A percentile compares a stretch with the other conserved stretches of the same genome.
These are phyloP conservation scores for Lamprologus tigripictilis DNA, from an alignment of 2,113 vertebrate species.

Conservation along the genomic window DNA sequence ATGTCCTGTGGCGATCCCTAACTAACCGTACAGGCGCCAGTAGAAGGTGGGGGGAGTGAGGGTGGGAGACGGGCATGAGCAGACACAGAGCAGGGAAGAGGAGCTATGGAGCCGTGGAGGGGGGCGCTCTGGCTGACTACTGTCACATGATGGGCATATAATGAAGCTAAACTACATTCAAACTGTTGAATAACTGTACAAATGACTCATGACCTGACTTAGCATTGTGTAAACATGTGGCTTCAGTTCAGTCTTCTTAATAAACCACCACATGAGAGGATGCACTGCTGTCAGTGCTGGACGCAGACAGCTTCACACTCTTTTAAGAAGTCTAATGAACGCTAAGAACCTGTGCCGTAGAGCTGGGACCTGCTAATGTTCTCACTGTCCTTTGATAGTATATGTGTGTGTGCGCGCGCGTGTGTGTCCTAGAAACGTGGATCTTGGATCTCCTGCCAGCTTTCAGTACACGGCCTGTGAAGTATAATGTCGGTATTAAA, in stretches of 20 bases:
- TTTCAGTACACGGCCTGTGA: not conserved
- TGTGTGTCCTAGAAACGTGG: not conserved
- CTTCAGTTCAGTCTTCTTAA: slow-evolving; percentile 7
- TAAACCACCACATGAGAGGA: not conserved
- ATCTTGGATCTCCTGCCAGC: slow-evolving; percentile 17
- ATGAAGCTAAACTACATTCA: slow-evolving; percentile 68
- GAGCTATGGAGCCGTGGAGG: slow-evolving; percentile 32
- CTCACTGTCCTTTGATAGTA: not conserved
- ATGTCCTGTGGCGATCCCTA: slow-evolving; percentile 74
- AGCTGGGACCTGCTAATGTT: not conserved
- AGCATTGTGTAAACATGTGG: slow-evolving; percentile 45
- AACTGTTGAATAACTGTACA: slow-evolving; percentile 66
- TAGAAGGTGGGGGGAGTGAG: slow-evolving; percentile 16
- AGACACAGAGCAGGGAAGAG: slow-evolving; percentile 36
- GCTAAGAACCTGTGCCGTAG: not conserved
- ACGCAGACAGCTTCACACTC: not conserved
- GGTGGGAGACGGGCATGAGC: slow-evolving; percentile 41
- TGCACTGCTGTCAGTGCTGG: not conserved
- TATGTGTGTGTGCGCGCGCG: not conserved
- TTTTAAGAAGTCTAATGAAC: not conserved
- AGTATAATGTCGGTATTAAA: slow-evolving; percentile 37
- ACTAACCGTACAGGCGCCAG: slow-evolving; percentile 79
- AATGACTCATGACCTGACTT: slow-evolving; percentile 71
- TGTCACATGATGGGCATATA: slow-evolving; percentile 75
- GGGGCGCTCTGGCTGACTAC: slow-evolving; percentile 51